Conservation (phyloP, 2,113 vertebrate species). For the Ictalurus punctatus region DNA sequence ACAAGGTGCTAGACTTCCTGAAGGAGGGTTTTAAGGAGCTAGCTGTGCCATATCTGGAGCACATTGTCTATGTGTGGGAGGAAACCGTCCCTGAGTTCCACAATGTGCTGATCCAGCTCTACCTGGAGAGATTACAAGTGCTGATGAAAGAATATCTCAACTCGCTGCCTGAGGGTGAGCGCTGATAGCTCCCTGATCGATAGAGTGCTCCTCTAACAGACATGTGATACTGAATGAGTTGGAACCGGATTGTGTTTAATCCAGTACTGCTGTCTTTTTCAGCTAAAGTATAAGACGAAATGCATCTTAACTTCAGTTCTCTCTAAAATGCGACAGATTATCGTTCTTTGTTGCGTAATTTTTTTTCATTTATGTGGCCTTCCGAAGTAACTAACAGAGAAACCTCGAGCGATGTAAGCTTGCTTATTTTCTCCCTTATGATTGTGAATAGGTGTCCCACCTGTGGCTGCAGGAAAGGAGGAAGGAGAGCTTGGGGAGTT, state of each 20-base stretch:
- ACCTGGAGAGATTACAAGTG: slow-evolving; percentile 90
- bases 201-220: not conserved
- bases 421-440: not conserved
- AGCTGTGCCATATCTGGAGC: slow-evolving; percentile 92
- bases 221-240: not conserved
- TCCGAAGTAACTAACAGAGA: not conserved
- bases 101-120: slow-evolving; percentile 93
- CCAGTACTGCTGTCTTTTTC: not conserved
- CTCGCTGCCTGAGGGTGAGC: slow-evolving; percentile 83
- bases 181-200: not conserved
- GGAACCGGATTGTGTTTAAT: not conserved
- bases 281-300: not conserved
- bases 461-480: slow-evolving; percentile 86
- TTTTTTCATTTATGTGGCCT: not conserved
- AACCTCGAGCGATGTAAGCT: not conserved
- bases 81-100: slow-evolving; percentile 87
- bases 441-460: slow-evolving; percentile 61
- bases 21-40: slow-evolving; percentile 90
- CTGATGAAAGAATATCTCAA: slow-evolving; percentile 95
- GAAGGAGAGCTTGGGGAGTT: slow-evolving; percentile 87
- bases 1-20: slow-evolving; percentile 88
- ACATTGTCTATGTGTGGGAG: slow-evolving; percentile 90
- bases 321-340: not conserved
- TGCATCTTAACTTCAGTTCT: not conserved
- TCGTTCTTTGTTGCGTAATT: not conserved